Base-by-base conservation (phyloP, 2,797 vertebrate genomes). In the Chrosomus eos region DNA sequence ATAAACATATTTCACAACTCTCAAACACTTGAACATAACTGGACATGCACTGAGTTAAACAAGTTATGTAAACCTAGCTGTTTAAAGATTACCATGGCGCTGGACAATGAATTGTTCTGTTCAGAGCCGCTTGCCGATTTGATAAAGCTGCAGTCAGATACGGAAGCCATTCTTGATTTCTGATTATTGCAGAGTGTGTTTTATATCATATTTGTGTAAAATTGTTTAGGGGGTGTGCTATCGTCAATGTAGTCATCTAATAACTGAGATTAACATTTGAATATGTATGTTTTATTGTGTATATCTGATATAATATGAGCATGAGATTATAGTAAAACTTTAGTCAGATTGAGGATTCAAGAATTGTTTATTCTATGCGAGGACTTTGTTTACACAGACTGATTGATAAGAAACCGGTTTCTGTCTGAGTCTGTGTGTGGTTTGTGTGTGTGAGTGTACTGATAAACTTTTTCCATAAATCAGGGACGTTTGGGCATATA, bases 351-450 rank as follows among this genome's bases (percentile, higher is more conserved):
- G 28, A 73, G 62, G 71, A 80, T 82, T 55, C 62, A 83, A 60
- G 43, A 86, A 38, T 71, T 75, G 88, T 92, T 93, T 92, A 93
- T 86, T 86, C 82, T 87, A 85, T 74, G 62, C 36, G 73, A 82
- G 70, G 76, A 75, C 70, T 79, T 92, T 90, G 92, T 92, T 94
- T 93, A 94, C 88, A 91, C 60, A 92, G 92, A 91, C 81, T 85
- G 88, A 83, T 78, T 68, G 93, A 94, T 91, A 92, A 93, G 91
- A 86, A 90, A 84, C 82, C 26, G 68, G 86, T 89, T 85, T 80
- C 82, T 84, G 81, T 66, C 66, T 83, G 68, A 53, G 33, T 70
- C 36, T 79, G 76, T 85, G 78, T 64, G 77, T 66, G 77, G 79
- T 19, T 66, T 38, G 23, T 76, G 73, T 48, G 45, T 48, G 40